Evolutionary conservation across 2,797 vertebrate species (phyloP).

Genomic region (Silurus lanzhouensis): DNA sequence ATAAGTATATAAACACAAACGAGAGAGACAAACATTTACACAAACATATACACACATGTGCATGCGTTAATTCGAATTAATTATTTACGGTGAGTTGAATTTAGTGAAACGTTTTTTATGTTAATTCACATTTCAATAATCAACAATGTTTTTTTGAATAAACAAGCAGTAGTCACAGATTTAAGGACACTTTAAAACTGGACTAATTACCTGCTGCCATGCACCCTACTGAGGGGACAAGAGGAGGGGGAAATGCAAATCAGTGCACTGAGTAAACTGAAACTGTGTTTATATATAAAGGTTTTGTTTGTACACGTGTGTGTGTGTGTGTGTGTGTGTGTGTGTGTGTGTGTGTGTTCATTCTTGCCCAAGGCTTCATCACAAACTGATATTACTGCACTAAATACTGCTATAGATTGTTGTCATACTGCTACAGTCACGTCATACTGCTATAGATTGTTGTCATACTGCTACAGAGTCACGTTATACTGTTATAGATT

Average conservation of each 20-base stretch:
- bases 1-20: background rate
- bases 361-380: too few species aligned
- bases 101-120: background rate
- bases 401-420: too few species aligned
- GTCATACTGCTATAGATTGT: too few species aligned
- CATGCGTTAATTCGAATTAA: too few species aligned
- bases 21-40: background rate
- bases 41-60: background rate
- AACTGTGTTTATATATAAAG: background rate
- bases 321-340: too few species aligned
- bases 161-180: background rate
- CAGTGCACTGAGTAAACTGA: background rate
- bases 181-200: background rate
- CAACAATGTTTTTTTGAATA: slow-evolving; percentile 9
- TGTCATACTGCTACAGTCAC: too few species aligned
- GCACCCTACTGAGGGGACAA: background rate
- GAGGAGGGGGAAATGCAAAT: background rate
- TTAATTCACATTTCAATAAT: background rate
- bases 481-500: fast-evolving
- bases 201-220: slow-evolving; percentile 7
- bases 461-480: too few species aligned
- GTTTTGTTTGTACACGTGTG: too few species aligned
- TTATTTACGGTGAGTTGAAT: background rate
- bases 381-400: too few species aligned
- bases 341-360: too few species aligned